phyloP scores from a whole-genome alignment of 2,888 invertebrate genomes.

The Amiota minor region DNA sequence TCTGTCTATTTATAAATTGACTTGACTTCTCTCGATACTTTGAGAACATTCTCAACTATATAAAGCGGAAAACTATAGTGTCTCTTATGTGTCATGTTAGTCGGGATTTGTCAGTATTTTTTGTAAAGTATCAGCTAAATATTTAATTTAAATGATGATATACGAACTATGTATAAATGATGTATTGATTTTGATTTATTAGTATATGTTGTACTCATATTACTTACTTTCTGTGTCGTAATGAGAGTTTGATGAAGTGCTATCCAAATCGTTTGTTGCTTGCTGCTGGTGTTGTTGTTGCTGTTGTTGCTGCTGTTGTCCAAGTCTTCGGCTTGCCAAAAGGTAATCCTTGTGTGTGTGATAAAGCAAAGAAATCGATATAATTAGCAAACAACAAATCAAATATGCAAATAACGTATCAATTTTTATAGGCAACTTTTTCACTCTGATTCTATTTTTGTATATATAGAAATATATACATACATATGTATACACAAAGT shows the following conservation, averaged over 20 bases:
- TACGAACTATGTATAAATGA: too few relatives aligned
- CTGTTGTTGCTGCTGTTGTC: slow-evolving; percentile 36
- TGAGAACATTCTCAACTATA: too few relatives aligned
- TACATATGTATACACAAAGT: neutral
- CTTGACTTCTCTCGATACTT: too few relatives aligned
- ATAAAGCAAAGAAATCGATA: slow-evolving; percentile 44
- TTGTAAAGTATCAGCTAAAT: too few relatives aligned
- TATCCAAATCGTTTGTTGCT: slow-evolving; percentile 28
- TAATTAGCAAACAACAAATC: slow-evolving; percentile 44
- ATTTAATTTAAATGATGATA: too few relatives aligned
- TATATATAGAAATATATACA: slow-evolving; percentile 5
- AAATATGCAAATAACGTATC: slow-evolving; percentile 39
- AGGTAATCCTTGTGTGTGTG: slow-evolving; percentile 64
- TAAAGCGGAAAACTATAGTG: too few relatives aligned
- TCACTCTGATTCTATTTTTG: neutral
- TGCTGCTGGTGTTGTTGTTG: slow-evolving; percentile 42
- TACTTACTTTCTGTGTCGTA: slow-evolving; percentile 36
- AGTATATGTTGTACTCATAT: too few relatives aligned
- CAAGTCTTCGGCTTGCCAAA: slow-evolving; percentile 51
- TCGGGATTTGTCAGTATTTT: too few relatives aligned
- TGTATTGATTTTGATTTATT: too few relatives aligned
- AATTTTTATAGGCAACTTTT: slow-evolving; percentile 45
- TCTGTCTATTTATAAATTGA: too few relatives aligned
- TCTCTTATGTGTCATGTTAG: too few relatives aligned
- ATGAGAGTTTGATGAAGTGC: neutral